Conservation (phyloP, 2,113 vertebrate species). For the Eleginops maclovinus region DNA sequence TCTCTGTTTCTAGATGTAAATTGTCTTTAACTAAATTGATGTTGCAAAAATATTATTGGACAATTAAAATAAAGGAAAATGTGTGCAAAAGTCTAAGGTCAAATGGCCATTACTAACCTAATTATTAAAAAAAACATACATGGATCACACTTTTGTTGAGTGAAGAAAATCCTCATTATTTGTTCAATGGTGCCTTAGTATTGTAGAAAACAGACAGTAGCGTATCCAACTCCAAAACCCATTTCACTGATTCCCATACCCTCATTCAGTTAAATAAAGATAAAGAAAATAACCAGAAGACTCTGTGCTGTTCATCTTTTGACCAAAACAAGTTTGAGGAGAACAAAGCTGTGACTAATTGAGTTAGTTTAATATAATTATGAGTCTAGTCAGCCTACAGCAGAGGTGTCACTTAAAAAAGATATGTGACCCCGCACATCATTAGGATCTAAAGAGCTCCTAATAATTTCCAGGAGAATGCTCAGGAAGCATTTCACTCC, state of each 20-base stretch:
- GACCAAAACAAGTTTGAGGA: not conserved
- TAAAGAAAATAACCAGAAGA: not conserved
- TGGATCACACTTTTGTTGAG: not conserved
- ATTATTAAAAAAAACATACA: not conserved
- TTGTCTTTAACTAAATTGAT: not conserved
- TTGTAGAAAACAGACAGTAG: not conserved
- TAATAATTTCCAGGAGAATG: constrained; percentile 5
- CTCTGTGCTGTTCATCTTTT: not conserved
- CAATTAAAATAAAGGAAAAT: not conserved
- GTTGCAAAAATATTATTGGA: not conserved
- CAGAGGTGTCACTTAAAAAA: not conserved
- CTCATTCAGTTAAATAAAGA: not conserved
- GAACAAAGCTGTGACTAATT: not conserved
- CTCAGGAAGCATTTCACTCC: constrained; percentile 13
- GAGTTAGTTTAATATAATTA: not conserved
- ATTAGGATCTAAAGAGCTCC: not conserved
- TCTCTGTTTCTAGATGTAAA: not conserved
- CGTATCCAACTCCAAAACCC: not conserved
- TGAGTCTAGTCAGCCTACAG: not conserved
- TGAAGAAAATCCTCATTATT: not conserved
- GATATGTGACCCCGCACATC: too few species aligned
- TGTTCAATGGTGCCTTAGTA: too few species aligned
- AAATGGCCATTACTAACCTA: not conserved
- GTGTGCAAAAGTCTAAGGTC: not conserved
- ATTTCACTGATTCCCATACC: not conserved